Percentiles rank a stretch among this genome's conserved stretches.
Evolutionary conservation across 2,797 vertebrate species (phyloP).

Genomic region (Florisuga fusca): DNA sequence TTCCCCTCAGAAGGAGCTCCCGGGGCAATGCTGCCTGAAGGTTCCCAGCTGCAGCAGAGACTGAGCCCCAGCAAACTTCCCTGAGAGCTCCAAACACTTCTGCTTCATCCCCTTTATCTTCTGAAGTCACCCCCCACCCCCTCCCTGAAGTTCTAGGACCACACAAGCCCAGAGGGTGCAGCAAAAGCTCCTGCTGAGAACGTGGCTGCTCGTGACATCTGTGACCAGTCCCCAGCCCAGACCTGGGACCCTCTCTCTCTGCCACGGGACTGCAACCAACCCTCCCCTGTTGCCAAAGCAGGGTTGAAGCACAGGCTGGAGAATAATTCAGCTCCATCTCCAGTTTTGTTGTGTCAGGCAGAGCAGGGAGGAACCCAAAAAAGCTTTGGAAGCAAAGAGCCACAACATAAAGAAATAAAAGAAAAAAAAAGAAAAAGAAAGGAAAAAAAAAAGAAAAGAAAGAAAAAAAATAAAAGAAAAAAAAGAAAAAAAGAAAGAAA

Average conservation of each 20-base stretch:
- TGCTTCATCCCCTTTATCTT: background rate
- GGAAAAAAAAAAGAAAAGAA: no score
- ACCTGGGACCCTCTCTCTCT: no score
- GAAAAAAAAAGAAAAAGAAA: no score
- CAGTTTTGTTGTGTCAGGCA: background rate
- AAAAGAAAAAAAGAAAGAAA: no score
- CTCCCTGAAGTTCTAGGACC: background rate
- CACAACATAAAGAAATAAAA: no score
- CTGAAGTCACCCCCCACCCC: background rate
- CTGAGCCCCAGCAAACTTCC: background rate
- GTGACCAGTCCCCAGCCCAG: background rate
- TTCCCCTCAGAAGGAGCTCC: background rate
- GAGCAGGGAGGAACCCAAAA: background rate
- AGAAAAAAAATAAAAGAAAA: no score
- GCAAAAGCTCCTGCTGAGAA: background rate
- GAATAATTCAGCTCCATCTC: background rate
- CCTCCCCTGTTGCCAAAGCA: background rate
- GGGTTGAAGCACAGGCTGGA: background rate
- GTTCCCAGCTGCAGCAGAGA: background rate
- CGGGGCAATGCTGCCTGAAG: background rate
- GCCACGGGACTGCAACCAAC: background rate
- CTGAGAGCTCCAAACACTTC: background rate
- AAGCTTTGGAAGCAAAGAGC: background rate
- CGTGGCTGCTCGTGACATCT: fast-evolving
- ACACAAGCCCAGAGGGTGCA: background rate